Conservation (phyloP, 2,113 vertebrate species). For the Crotalus viridis region DNA sequence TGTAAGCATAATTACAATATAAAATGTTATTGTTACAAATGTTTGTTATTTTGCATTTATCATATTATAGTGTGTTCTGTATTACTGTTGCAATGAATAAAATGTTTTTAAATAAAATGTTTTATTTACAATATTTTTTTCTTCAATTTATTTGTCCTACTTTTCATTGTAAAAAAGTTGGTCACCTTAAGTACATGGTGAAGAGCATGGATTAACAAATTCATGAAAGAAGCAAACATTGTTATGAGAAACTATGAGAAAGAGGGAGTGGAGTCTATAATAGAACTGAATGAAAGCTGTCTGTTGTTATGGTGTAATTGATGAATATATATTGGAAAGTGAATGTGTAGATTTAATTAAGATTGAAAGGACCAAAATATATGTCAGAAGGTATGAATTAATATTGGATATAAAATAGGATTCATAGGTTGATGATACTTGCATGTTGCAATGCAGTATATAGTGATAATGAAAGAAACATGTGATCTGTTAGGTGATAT, state of each 20-base stretch:
- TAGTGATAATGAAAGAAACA: not conserved
- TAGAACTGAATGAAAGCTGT: not conserved
- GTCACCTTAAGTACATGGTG: too few relatives aligned
- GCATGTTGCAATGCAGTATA: not conserved
- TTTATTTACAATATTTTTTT: too few relatives aligned
- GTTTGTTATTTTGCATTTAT: too few relatives aligned
- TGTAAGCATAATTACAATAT: too few relatives aligned
- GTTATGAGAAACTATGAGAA: not conserved
- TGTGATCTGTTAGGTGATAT: not conserved
- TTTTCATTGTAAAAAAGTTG: too few relatives aligned
- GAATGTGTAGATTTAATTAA: not conserved
- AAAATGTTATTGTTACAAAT: too few relatives aligned
- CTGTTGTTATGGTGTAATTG: not conserved
- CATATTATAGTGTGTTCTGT: too few relatives aligned
- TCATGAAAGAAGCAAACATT: not conserved
- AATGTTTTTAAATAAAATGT: too few relatives aligned
- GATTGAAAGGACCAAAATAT: not conserved
- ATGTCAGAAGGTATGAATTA: not conserved
- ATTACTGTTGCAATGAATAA: too few relatives aligned
- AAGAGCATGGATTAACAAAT: not conserved
- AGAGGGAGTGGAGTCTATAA: not conserved
- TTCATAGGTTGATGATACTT: not conserved
- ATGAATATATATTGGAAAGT: not conserved
- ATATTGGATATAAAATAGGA: not conserved
- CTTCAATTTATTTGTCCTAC: too few relatives aligned